Base-by-base conservation (phyloP, 2,888 invertebrate genomes). In the Tuta absoluta region DNA sequence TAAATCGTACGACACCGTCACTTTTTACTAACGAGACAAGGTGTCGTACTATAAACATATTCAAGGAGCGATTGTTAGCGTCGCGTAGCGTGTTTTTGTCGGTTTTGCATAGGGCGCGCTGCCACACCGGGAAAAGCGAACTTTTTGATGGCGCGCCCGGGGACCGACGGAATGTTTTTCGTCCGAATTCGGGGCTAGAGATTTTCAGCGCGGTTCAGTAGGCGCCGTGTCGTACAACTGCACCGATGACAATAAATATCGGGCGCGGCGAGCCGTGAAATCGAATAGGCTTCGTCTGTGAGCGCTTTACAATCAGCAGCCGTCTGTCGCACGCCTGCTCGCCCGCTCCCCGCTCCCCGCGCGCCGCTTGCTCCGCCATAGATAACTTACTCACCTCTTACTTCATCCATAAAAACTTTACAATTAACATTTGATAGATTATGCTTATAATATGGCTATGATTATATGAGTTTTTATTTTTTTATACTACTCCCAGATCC, bases 161-260 rank as follows among this genome's bases (percentile, higher is more conserved):
- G 79, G 76, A 74, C 76, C 73, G 77, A 77, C 71, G 84, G 85
- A 86, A 88, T 88, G 85, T 88, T 89, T 62, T 87, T 82, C 84
- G 82, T 85, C 84, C 84, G 85, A 86, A 85, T 88, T 86, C 72
- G 84, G 84, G 80, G 79, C 86, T 85, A 84, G 86, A 87, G 87
- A 87, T 89, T 89, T 91, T 88, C 84, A 86, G 79, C 87, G 87
- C 84, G 87, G 89, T 89, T 90, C 89, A 87, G 86, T 87, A 88
- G 87, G 87, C 87, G 82, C 77, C 87, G 87, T 89, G 91, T 89
- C 90, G 89, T 89, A 87, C 89, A 86, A 89, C 86, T 90, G 89
- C 88, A 89, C 88, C 90, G 91, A 90, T 91, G 91, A 91, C 89
- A 91, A 91, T 91, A 91, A 91, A 91, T 91, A 91, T 89, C 88